Base-by-base conservation (phyloP, 2,113 vertebrate genomes). In the Chionodraco myersi region DNA sequence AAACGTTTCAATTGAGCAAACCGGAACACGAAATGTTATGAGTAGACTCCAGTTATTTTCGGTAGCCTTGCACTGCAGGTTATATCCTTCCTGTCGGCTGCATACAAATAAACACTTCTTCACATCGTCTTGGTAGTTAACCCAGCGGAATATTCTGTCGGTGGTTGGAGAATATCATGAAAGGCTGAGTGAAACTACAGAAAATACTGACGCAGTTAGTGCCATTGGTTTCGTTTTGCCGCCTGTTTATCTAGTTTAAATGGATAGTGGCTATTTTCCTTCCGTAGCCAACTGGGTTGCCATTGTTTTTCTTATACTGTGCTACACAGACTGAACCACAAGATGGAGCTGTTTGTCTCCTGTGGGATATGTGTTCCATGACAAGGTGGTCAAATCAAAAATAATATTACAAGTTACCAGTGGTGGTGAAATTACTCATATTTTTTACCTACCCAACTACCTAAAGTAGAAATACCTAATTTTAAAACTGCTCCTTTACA, bases 261-360 rank as follows among this genome's bases (percentile, higher is more conserved):
- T 16, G 6, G 6, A 2, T 67, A 13, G 5, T 11, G 5, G 49
- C 13, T 1, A 0, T 5, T 57, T 34, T 62, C 21, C 62, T 60
- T 53, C 48, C 70, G 48, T 2, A 51, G 15, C 6, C 49, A 2
- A 6, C 34, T 36, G 47, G 10, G 41, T 56, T 3, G 57, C 59
- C 34, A 26, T 71, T 79, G 82, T 89, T 86, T n/a, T 78, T 60
- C 4, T 16, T 5, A 18, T 34, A 21, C 56, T 4, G 71, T 11
- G 5, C 6, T 0, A n/a, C 49, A 1, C 13, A 1, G 10, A 23
- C 15, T 1, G 0, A 6, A 1, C 53, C 85, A 70, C 64, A 0
- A 48, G 85, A 41, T n/a, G 74, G 77, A 65, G 65, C 0, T 34
- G 63, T 86, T 68, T 48, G 45, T 53, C 34, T 8, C 11, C 6